phyloP scores from a whole-genome alignment of 2,113 vertebrate species.

The Otocyon megalotis region DNA sequence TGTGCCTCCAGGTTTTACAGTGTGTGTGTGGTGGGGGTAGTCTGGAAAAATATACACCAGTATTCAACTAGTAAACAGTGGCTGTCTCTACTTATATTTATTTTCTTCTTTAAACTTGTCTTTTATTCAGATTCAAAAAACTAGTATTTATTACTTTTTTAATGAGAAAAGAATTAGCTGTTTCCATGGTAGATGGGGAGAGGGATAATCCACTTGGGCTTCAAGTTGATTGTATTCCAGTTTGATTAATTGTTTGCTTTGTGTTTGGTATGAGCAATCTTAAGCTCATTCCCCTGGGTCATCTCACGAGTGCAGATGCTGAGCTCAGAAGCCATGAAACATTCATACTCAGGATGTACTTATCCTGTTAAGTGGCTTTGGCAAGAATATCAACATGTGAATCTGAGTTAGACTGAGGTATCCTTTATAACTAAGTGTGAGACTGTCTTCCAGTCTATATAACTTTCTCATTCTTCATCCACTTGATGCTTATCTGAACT shows the following conservation, averaged over 20 bases:
- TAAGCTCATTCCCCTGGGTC: slow-evolving; percentile 26
- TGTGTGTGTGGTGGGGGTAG: not conserved
- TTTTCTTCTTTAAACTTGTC: slow-evolving; percentile 30
- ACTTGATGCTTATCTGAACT: not conserved
- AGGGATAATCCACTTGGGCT: not conserved
- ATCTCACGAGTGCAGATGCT: slow-evolving; percentile 40
- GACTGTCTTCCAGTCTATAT: not conserved
- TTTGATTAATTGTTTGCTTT: slow-evolving; percentile 44
- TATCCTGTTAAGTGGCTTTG: not conserved
- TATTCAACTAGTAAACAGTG: slow-evolving; percentile 18
- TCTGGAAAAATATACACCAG: not conserved
- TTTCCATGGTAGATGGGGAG: not conserved
- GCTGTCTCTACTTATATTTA: not conserved
- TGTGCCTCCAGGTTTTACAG: not conserved
- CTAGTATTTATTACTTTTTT: slow-evolving; percentile 8
- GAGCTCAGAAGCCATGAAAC: slow-evolving; percentile 47
- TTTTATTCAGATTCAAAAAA: slow-evolving; percentile 55
- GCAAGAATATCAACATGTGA: not conserved
- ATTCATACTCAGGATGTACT: not conserved
- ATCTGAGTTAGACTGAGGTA: not conserved
- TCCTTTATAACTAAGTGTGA: not conserved
- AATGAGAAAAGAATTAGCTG: not conserved
- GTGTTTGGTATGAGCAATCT: not conserved
- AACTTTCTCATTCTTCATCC: slow-evolving; percentile 36
- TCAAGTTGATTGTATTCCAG: slow-evolving; percentile 39